These are phyloP conservation scores for Phenacoccus solenopsis DNA, from an alignment of 1,140 invertebrate genomes.

Conservation along the genomic window DNA sequence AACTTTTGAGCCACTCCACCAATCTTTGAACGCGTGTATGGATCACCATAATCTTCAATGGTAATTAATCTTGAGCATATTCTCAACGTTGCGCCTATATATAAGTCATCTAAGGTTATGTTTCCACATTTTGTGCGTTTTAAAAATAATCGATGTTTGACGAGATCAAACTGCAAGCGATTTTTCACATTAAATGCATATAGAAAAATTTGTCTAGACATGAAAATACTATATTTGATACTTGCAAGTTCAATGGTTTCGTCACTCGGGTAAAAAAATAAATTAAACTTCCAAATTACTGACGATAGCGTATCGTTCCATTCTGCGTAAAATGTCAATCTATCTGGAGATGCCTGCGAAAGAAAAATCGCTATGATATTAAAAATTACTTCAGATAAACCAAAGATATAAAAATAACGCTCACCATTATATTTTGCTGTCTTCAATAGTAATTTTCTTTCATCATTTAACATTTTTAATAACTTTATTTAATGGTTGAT, in stretches of 20 bases:
- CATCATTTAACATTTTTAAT: neutral
- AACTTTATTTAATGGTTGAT: neutral
- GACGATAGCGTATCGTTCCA: slow-evolving; percentile 69
- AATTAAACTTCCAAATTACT: slow-evolving; percentile 52
- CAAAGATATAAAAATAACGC: neutral
- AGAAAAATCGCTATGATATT: neutral
- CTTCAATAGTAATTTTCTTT: too few species aligned
- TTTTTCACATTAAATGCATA: slow-evolving; percentile 20
- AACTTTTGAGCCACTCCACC: slow-evolving; percentile 47
- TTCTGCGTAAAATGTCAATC: slow-evolving; percentile 53
- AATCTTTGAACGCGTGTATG: slow-evolving; percentile 44
- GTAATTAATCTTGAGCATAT: slow-evolving; percentile 64
- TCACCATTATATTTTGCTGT: neutral
- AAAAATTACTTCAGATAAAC: neutral
- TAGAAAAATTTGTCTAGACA: neutral
- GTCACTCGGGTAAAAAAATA: slow-evolving; percentile 60
- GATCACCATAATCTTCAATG: slow-evolving; percentile 64
- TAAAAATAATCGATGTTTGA: slow-evolving; percentile 58
- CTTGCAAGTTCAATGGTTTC: slow-evolving; percentile 60
- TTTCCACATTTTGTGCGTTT: slow-evolving; percentile 55
- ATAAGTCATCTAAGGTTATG: slow-evolving; percentile 53
- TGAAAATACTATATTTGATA: slow-evolving; percentile 21
- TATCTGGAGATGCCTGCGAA: slow-evolving; percentile 24
- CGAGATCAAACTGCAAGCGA: slow-evolving; percentile 56
- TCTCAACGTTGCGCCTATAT: slow-evolving; percentile 58